Percentiles rank a stretch among this genome's conserved stretches.
Evolutionary conservation across 2,888 invertebrate genomes (phyloP).

Genomic region (Eupithecia exiguata): DNA sequence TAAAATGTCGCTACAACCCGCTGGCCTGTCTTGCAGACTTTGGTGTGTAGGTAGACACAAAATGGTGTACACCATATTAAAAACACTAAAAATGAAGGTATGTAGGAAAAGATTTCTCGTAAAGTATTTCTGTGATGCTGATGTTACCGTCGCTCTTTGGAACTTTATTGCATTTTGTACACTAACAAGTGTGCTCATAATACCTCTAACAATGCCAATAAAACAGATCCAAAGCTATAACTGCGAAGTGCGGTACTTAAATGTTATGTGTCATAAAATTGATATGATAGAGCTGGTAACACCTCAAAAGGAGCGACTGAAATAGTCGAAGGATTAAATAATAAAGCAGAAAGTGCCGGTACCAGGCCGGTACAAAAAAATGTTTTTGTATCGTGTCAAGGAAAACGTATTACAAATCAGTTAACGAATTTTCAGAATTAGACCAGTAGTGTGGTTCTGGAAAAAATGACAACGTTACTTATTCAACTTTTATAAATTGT

Average conservation of each 20-base stretch:
- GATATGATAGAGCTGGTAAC: slow-evolving; percentile 2
- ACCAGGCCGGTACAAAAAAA: not conserved
- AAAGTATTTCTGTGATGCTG: not conserved
- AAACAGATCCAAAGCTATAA: slow-evolving; percentile 10
- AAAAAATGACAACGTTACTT: not conserved
- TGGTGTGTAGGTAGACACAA: too few relatives aligned
- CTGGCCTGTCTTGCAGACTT: too few relatives aligned
- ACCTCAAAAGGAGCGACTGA: not conserved
- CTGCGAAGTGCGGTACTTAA: not conserved
- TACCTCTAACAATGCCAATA: slow-evolving; percentile 7
- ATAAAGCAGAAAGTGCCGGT: not conserved
- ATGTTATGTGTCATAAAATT: slow-evolving; percentile 7
- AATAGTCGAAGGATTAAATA: not conserved
- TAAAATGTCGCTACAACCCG: too few relatives aligned
- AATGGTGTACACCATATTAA: too few relatives aligned
- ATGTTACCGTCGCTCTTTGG: not conserved
- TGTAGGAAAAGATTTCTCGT: too few relatives aligned
- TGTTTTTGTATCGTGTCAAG: not conserved
- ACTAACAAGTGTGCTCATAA: slow-evolving; percentile 10
- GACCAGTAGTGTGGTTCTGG: not conserved
- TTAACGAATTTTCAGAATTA: not conserved
- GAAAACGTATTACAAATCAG: not conserved
- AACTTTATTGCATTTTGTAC: not conserved
- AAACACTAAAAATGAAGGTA: too few relatives aligned
- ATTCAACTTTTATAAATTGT: not conserved